phyloP scores from a whole-genome alignment of 1,140 invertebrate genomes.

The Drosophila bipectinata region DNA sequence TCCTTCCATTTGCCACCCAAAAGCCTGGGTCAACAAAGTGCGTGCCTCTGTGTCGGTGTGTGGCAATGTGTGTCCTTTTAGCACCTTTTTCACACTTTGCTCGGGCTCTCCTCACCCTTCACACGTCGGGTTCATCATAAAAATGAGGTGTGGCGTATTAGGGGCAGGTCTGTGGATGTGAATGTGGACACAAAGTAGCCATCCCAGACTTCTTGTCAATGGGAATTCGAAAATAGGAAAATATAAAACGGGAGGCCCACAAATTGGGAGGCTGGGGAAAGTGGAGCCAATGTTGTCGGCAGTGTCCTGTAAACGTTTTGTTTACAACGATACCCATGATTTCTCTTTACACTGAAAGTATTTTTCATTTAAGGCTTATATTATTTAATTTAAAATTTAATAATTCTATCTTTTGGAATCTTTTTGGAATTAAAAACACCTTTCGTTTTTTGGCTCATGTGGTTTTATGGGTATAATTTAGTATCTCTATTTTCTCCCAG shows the following conservation, averaged over 20 bases:
- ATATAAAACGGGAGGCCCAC: slow-evolving; percentile 2
- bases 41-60: slow-evolving; percentile 35
- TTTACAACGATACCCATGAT: slow-evolving; percentile 61
- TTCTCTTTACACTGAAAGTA: slow-evolving; percentile 18
- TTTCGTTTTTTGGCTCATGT: no score
- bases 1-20: slow-evolving; percentile 41
- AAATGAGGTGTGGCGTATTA: slow-evolving; percentile 56
- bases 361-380: no score
- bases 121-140: slow-evolving; percentile 37
- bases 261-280: slow-evolving; percentile 3
- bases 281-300: slow-evolving; percentile 24
- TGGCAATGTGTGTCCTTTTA: slow-evolving; percentile 17
- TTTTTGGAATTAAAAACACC: no score
- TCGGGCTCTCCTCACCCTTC: background rate
- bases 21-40: slow-evolving; percentile 58
- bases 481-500: background rate
- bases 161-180: slow-evolving; percentile 26
- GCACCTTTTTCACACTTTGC: slow-evolving; percentile 30
- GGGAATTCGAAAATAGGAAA: slow-evolving; percentile 35
- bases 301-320: slow-evolving; percentile 68
- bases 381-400: no score
- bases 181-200: slow-evolving; percentile 34
- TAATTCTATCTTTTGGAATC: no score
- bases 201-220: slow-evolving; percentile 23
- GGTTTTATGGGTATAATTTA: no score